These are phyloP conservation scores for Acholoe squamosa DNA, from an alignment of 2,888 invertebrate species.

Conservation along the genomic window DNA sequence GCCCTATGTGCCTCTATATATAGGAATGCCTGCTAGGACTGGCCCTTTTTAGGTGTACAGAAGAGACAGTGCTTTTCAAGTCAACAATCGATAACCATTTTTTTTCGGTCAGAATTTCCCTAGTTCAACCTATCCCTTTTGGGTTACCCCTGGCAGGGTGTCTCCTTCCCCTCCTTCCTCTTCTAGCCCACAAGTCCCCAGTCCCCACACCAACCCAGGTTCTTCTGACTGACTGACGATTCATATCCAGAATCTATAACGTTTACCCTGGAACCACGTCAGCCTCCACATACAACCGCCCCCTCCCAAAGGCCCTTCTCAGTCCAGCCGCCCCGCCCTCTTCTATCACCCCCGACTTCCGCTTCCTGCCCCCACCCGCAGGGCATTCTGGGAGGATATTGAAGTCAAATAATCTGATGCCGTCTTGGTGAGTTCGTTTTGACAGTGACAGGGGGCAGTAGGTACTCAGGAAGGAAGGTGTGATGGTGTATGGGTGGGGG, in stretches of 20 bases:
- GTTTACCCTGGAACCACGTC: not conserved
- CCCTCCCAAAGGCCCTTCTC: not conserved
- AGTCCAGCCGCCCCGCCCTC: not conserved
- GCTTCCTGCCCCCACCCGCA: not conserved
- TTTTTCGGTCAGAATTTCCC: not conserved
- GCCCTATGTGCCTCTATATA: not conserved
- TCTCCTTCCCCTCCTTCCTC: not conserved
- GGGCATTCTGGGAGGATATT: slow-evolving; percentile 33
- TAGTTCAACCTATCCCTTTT: slow-evolving; percentile 12
- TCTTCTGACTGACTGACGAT: not conserved
- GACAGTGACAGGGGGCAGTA: not conserved
- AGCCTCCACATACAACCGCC: not conserved
- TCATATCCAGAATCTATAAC: slow-evolving; percentile 40
- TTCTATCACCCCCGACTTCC: not conserved
- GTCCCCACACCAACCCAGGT: not conserved
- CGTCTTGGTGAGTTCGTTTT: slow-evolving; percentile 17
- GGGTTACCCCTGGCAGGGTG: not conserved
- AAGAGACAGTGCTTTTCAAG: not conserved
- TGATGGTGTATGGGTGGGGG: not conserved
- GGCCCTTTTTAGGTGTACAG: not conserved
- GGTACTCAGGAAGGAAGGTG: slow-evolving; percentile 16
- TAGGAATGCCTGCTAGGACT: no score
- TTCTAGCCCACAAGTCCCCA: not conserved
- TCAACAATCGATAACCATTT: slow-evolving; percentile 14
- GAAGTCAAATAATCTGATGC: slow-evolving; percentile 25